These are phyloP conservation scores for Galerucella calmariensis DNA, from an alignment of 2,888 invertebrate genomes.

Conservation along the genomic window DNA sequence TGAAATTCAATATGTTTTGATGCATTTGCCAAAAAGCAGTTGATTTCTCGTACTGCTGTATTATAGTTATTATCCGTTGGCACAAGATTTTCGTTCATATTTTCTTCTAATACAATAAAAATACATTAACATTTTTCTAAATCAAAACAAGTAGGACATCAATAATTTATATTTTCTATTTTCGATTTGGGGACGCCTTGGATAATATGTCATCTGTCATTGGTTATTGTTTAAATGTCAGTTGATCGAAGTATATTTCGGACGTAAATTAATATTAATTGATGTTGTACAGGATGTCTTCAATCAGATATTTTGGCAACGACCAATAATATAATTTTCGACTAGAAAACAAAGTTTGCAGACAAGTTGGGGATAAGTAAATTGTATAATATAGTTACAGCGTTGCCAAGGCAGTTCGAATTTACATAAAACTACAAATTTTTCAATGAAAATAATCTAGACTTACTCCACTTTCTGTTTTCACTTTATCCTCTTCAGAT, in stretches of 20 bases:
- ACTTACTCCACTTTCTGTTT: conserved; percentile 59
- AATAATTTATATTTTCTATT: conserved; percentile 29
- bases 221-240: not conserved
- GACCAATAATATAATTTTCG: not conserved
- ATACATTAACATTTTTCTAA: conserved; percentile 27
- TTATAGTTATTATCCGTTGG: not conserved
- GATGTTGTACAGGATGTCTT: conserved; percentile 8
- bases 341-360: not conserved
- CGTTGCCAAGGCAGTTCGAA: not conserved
- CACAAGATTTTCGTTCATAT: not conserved
- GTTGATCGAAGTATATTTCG: not conserved
- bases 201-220: conserved; percentile 5
- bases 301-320: conserved; percentile 2
- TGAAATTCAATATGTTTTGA: conserved; percentile 46
- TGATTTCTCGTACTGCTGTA: conserved; percentile 21
- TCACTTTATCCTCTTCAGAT: conserved; percentile 68
- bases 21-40: conserved; percentile 45
- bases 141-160: conserved; percentile 28
- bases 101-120: conserved; percentile 18
- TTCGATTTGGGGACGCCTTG: not conserved
- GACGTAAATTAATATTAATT: not conserved
- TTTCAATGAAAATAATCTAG: not conserved
- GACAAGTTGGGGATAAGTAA: not conserved
- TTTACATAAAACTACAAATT: not conserved
- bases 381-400: not conserved